phyloP scores from a whole-genome alignment of 2,888 invertebrate genomes.

The Leucozona laternaria region DNA sequence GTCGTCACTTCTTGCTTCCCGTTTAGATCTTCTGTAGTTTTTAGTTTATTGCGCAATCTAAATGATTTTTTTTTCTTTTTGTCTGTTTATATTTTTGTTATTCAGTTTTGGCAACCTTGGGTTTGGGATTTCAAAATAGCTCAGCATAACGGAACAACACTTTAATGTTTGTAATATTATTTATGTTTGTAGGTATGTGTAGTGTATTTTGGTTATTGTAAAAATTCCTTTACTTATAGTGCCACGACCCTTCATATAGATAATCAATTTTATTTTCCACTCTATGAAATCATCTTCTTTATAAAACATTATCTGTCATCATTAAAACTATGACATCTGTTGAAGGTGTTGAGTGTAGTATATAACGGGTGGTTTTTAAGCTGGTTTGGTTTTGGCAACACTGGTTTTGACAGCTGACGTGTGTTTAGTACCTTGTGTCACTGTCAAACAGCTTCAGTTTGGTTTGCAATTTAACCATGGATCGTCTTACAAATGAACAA shows the following conservation, averaged over 20 bases:
- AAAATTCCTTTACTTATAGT: not conserved
- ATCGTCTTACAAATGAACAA: too few species aligned
- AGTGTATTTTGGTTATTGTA: not conserved
- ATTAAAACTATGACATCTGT: slow-evolving; percentile 67
- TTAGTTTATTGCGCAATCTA: slow-evolving; percentile 11
- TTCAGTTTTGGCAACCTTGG: slow-evolving; percentile 57
- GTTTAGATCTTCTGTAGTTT: not conserved
- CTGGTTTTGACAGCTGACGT: too few species aligned
- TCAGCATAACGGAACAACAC: slow-evolving; percentile 14
- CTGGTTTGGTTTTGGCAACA: too few species aligned
- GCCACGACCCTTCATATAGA: slow-evolving; percentile 18
- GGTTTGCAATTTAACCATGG: too few species aligned
- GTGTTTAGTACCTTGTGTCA: too few species aligned
- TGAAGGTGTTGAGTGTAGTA: not conserved
- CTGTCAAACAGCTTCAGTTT: too few species aligned
- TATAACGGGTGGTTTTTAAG: too few species aligned
- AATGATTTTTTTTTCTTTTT: not conserved
- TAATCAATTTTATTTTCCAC: slow-evolving; percentile 11
- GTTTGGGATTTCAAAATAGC: slow-evolving; percentile 58
- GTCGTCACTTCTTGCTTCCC: slow-evolving; percentile 8
- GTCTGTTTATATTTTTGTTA: slow-evolving; percentile 12
- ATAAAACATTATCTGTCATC: slow-evolving; percentile 69
- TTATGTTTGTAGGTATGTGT: too few species aligned
- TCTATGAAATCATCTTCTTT: slow-evolving; percentile 59
- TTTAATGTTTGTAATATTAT: slow-evolving; percentile 15